Conservation (phyloP, 2,797 vertebrate genomes). For the Argyrosomus regius region DNA sequence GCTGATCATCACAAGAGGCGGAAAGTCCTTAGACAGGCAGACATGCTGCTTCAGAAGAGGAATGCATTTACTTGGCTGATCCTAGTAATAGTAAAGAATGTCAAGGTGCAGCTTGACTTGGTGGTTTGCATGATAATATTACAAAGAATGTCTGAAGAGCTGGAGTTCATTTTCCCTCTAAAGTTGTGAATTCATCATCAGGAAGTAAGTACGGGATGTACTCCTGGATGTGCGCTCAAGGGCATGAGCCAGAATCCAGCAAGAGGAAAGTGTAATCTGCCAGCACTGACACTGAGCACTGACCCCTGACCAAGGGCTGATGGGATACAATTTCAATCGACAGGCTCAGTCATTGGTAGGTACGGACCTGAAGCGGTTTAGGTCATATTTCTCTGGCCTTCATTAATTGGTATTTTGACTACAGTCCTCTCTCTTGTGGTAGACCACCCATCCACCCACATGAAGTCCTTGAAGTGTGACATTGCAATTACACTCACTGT, state of each 20-base stretch:
- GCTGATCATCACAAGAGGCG: conserved; percentile 42
- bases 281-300: conserved; percentile 74
- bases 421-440: conserved; percentile 79
- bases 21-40: conserved; percentile 22
- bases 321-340: conserved; percentile 84
- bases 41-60: conserved; percentile 8
- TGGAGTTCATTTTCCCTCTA: conserved; percentile 61
- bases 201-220: conserved; percentile 68
- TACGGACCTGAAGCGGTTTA: conserved; percentile 74
- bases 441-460: conserved; percentile 79
- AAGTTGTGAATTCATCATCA: conserved; percentile 70
- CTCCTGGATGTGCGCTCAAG: conserved; percentile 72
- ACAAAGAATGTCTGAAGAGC: conserved; percentile 65
- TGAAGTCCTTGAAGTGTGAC: conserved; percentile 86
- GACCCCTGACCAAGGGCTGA: conserved; percentile 80
- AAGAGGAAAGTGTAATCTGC: conserved; percentile 78
- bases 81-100: conserved; percentile 18
- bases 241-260: conserved; percentile 66
- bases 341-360: conserved; percentile 76
- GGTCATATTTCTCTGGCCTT: conserved; percentile 83
- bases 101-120: conserved; percentile 46
- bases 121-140: conserved; percentile 48
- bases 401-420: conserved; percentile 87
- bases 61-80: conserved; percentile 29
- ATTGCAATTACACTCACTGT: conserved; percentile 85